phyloP scores from a whole-genome alignment of 2,888 invertebrate species.

The Orthosia incerta region DNA sequence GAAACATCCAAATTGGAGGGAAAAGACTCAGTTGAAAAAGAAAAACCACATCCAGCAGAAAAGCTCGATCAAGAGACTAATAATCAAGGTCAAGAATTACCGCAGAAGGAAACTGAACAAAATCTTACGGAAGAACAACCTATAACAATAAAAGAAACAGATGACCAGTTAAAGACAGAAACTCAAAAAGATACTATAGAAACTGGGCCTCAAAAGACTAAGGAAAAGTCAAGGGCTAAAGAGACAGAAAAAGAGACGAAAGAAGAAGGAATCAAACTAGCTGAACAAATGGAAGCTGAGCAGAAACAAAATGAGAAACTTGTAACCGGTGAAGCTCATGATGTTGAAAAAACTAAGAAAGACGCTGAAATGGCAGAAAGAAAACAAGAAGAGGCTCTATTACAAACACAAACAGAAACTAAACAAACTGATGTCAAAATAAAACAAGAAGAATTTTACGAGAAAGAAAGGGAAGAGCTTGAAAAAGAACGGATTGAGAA shows the following conservation, averaged over 20 bases:
- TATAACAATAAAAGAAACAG: neutral
- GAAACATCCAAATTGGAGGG: neutral
- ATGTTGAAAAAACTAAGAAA: conserved; percentile 19
- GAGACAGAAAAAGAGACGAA: neutral
- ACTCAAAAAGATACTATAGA: neutral
- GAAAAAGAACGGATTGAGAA: neutral
- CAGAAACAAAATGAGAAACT: neutral
- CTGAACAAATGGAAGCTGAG: neutral
- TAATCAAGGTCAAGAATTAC: neutral
- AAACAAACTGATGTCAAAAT: neutral
- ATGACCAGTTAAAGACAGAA: neutral
- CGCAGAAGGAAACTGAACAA: neutral
- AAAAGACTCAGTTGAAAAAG: neutral
- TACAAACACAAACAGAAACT: conserved; percentile 1
- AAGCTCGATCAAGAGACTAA: neutral
- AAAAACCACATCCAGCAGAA: neutral
- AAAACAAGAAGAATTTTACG: conserved; percentile 7
- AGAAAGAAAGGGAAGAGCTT: neutral
- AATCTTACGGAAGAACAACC: neutral
- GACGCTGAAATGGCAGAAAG: conserved; percentile 7
- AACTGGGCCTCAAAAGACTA: neutral
- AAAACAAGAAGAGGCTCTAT: neutral
- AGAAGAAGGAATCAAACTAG: conserved; percentile 2
- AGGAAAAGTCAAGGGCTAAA: neutral
- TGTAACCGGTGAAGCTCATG: conserved; percentile 19